Evolutionary conservation across 2,113 vertebrate species (phyloP).

Genomic region (Picathartes gymnocephalus): DNA sequence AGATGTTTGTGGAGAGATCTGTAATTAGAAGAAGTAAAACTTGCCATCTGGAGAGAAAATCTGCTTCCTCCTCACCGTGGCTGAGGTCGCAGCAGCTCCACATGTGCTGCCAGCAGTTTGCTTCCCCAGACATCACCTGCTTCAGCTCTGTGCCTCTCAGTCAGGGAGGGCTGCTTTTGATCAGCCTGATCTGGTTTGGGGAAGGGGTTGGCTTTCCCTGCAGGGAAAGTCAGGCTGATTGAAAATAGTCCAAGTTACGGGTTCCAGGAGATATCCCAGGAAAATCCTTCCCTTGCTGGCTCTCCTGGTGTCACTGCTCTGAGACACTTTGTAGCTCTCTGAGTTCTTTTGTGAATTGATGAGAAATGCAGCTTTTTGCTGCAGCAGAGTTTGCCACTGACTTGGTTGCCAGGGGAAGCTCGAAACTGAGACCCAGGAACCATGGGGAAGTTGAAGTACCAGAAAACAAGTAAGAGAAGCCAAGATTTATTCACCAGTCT

Average conservation of each 20-base stretch:
- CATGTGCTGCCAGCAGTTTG: not conserved
- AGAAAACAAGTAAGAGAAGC: not conserved
- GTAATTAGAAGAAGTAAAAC: not conserved
- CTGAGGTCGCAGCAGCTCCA: not conserved
- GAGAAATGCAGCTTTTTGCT: not conserved
- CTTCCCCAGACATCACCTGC: not conserved
- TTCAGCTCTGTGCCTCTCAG: not conserved
- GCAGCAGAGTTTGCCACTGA: not conserved
- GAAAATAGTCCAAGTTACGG: not conserved
- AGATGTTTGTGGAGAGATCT: slow-evolving; percentile 4
- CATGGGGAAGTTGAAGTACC: not conserved
- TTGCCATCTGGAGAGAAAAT: slow-evolving; percentile 45
- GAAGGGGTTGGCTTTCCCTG: not conserved
- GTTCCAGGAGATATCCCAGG: not conserved
- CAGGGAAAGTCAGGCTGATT: not conserved
- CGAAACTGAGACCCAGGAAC: not conserved
- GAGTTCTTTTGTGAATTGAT: not conserved
- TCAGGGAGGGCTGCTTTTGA: not conserved
- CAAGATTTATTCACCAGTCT: not conserved
- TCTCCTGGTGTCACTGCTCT: not conserved
- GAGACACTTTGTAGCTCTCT: not conserved
- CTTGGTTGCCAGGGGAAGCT: not conserved
- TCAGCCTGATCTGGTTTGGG: not conserved
- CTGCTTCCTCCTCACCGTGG: not conserved
- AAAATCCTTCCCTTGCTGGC: not conserved